Evolutionary conservation across 2,113 vertebrate species (phyloP).

Genomic region (Synodontis membranacea): DNA sequence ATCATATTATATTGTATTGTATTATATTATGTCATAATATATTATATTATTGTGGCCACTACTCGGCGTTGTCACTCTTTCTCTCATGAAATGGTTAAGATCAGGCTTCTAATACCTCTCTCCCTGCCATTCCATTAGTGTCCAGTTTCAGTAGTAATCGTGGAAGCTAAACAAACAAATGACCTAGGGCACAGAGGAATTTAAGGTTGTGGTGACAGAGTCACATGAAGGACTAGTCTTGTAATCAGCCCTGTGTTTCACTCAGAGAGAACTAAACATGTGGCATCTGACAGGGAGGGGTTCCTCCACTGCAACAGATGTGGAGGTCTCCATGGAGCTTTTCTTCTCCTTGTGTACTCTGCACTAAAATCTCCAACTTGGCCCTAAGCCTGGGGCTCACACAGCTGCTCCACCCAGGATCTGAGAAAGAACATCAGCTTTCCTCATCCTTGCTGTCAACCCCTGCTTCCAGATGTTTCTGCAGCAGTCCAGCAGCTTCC

Average conservation of each 20-base stretch:
- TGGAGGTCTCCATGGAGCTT: constrained; percentile 42
- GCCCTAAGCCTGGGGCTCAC: constrained; percentile 49
- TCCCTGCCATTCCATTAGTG: neutral
- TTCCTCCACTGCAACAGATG: constrained; percentile 44
- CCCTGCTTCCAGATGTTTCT: constrained; percentile 61
- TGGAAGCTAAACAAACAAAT: constrained; percentile 27
- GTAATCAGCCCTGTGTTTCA: constrained; percentile 31
- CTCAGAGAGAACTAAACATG: constrained; percentile 33
- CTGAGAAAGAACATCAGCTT: constrained; percentile 64
- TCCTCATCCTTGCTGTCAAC: constrained; percentile 44
- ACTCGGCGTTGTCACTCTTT: neutral
- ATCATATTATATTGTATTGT: too few species aligned
- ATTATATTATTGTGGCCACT: neutral
- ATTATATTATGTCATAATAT: too few species aligned
- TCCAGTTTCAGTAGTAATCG: neutral
- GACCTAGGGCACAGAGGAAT: neutral
- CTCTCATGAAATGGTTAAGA: neutral
- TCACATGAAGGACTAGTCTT: neutral
- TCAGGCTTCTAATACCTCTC: neutral
- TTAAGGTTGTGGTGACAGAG: neutral
- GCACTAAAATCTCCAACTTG: constrained; percentile 19
- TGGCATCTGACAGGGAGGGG: constrained; percentile 46
- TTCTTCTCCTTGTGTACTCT: constrained; percentile 31
- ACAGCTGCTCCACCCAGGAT: constrained; percentile 65
- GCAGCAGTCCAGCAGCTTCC: constrained; percentile 28